phyloP scores from a whole-genome alignment of 2,113 vertebrate genomes.

The Ictalurus punctatus region DNA sequence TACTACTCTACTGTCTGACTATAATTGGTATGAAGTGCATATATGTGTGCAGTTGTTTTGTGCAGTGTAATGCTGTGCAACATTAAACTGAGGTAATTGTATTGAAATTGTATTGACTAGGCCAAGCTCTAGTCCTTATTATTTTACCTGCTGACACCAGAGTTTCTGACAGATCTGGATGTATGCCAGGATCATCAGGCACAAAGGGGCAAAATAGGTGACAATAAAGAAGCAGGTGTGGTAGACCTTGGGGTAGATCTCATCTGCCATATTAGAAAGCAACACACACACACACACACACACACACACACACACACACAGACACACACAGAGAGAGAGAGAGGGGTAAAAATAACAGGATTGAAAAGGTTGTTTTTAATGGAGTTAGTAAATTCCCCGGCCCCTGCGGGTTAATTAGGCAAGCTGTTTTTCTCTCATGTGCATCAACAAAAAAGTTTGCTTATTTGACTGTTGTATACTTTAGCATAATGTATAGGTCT shows the following conservation, averaged over 20 bases:
- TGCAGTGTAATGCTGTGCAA: no score
- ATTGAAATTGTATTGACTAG: no score
- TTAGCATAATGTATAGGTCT: background rate
- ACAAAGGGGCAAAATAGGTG: slow-evolving; percentile 92
- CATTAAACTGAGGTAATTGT: no score
- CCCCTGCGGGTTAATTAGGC: background rate
- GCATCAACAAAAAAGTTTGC: background rate
- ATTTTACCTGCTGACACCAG: slow-evolving; percentile 90
- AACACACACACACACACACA: background rate
- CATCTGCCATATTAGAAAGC: slow-evolving; percentile 76
- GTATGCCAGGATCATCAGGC: slow-evolving; percentile 96
- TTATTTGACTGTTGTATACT: background rate
- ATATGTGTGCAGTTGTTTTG: no score
- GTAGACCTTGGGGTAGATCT: slow-evolving; percentile 92
- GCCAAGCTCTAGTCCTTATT: background rate
- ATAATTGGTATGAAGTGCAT: no score
- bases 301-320: background rate
- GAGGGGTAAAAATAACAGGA: no score
- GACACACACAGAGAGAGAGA: no score
- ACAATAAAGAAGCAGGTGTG: slow-evolving; percentile 95
- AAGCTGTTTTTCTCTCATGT: background rate
- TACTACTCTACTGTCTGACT: no score
- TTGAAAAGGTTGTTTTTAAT: no score
- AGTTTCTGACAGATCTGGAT: slow-evolving; percentile 96
- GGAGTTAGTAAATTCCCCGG: background rate